Base-by-base conservation (phyloP, 2,888 invertebrate genomes). In the Galeopsomyia nigrocyanea region DNA sequence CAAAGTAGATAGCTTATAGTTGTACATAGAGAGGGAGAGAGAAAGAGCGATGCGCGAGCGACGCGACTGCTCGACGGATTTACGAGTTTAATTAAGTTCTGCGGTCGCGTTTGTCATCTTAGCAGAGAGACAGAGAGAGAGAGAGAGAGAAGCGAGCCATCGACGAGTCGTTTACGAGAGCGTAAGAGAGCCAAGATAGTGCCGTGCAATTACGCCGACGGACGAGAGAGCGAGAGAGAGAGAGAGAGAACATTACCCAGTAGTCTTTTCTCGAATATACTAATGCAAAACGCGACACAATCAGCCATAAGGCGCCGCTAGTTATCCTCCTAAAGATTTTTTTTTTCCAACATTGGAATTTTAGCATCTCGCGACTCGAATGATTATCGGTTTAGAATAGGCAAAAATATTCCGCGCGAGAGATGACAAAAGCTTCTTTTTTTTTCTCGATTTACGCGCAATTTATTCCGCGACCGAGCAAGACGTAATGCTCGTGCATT, bases 51-150 rank as follows among this genome's bases (percentile, higher is more conserved):
- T 13, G 19, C 21, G 39, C 31, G 17, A 76, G 73, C 77, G 76
- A 75, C 76, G 80, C 77, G 10, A 39, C 80, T 75, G 75, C 76
- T 26, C 26, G 77, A 81, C 80, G 79, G 83, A 84, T 83, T 84
- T 84, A 84, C 82, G 84, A 81, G 83, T 82, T 84, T 84, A 84
- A 84, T 84, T 84, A 84, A 84, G 82, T 83, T 82, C 79, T 83
- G 83, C 81, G 83, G 84, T 83, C 82, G 80, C 81, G 81, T 83
- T 83, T 80, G 83, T 83, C 83, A 83, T 83, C 81, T 82, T 80
- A 80, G 79, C 77, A 69, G 60, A 71, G 75, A 26, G 5, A n/a
- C n/a, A n/a, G n/a, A n/a, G n/a, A n/a, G n/a, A n/a, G n/a, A n/a
- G n/a, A n/a, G n/a, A n/a, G n/a, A n/a, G n/a, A n/a, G n/a, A n/a